phyloP scores from a whole-genome alignment of 2,888 invertebrate species.

The Drosophila parthenogenetica region DNA sequence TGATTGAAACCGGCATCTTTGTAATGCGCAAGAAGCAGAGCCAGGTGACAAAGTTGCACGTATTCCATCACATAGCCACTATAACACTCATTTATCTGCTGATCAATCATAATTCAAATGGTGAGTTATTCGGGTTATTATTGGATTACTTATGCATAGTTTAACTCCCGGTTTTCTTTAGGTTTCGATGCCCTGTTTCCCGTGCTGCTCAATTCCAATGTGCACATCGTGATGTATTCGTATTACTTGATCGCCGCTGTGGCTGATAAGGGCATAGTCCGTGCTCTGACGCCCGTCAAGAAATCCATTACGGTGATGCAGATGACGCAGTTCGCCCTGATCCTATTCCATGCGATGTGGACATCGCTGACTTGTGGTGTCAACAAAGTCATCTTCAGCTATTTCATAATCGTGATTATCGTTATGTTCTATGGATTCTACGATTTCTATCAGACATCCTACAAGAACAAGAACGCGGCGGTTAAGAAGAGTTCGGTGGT shows the following conservation, averaged over 20 bases:
- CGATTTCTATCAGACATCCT: conserved; percentile 88
- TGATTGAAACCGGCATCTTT: conserved; percentile 90
- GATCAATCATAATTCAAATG: conserved; percentile 88
- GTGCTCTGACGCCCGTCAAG: conserved; percentile 87
- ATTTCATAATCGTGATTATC: conserved; percentile 88
- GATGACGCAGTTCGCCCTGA: conserved; percentile 90
- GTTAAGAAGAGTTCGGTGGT: conserved; percentile 18
- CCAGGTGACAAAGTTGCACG: conserved; percentile 90
- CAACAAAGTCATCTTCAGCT: conserved; percentile 85
- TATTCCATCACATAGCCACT: conserved; percentile 90
- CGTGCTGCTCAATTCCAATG: conserved; percentile 88
- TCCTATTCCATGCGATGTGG: conserved; percentile 87
- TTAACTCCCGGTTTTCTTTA: conserved; percentile 75
- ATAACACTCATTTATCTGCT: conserved; percentile 87
- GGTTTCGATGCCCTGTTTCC: conserved; percentile 89
- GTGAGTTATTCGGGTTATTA: conserved; percentile 83
- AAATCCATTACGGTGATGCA: conserved; percentile 88
- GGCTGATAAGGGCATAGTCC: conserved; percentile 86
- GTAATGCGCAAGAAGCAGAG: conserved; percentile 89
- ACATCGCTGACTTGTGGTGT: conserved; percentile 85
- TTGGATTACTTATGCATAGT: not conserved
- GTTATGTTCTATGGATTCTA: conserved; percentile 90
- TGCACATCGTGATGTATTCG: conserved; percentile 92
- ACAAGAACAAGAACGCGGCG: conserved; percentile 74
- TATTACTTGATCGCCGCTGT: conserved; percentile 90